Conservation (phyloP, 2,797 vertebrate species). For the Scomberomorus guttatus region DNA sequence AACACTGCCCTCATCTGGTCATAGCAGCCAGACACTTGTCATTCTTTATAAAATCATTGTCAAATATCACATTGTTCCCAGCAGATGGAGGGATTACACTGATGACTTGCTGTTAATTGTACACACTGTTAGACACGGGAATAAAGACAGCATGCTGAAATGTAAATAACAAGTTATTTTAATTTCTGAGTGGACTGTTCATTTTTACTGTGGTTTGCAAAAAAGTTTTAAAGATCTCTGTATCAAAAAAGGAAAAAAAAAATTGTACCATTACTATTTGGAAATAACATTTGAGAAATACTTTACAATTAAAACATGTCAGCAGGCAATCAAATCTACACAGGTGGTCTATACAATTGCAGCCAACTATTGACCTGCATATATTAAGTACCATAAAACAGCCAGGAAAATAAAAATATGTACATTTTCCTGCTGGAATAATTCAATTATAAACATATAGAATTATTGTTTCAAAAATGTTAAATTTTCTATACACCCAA, state of each 20-base stretch:
- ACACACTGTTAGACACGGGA: background rate
- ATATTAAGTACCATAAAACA: conserved; percentile 78
- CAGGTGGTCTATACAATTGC: conserved; percentile 81
- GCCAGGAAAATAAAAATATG: conserved; percentile 72
- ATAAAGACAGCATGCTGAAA: conserved; percentile 23
- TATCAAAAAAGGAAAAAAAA: conserved; percentile 69
- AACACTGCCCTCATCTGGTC: conserved; percentile 70
- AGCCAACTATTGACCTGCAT: conserved; percentile 42
- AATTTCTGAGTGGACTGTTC: conserved; percentile 68
- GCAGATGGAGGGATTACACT: background rate
- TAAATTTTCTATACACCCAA: conserved; percentile 44
- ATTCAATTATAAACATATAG: conserved; percentile 65
- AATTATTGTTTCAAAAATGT: conserved; percentile 42
- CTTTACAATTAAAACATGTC: conserved; percentile 90
- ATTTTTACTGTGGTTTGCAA: conserved; percentile 72
- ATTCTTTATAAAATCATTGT: background rate
- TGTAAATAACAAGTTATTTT: conserved; percentile 71
- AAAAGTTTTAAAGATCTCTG: conserved; percentile 68
- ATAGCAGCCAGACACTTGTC: background rate
- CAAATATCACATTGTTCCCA: background rate
- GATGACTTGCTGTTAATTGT: background rate
- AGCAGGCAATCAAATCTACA: conserved; percentile 83
- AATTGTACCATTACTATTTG: conserved; percentile 63
- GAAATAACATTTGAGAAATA: conserved; percentile 86
- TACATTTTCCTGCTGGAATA: conserved; percentile 73